Evolutionary conservation across 2,888 invertebrate genomes (phyloP).

Genomic region (Tubulanus polymorphus): DNA sequence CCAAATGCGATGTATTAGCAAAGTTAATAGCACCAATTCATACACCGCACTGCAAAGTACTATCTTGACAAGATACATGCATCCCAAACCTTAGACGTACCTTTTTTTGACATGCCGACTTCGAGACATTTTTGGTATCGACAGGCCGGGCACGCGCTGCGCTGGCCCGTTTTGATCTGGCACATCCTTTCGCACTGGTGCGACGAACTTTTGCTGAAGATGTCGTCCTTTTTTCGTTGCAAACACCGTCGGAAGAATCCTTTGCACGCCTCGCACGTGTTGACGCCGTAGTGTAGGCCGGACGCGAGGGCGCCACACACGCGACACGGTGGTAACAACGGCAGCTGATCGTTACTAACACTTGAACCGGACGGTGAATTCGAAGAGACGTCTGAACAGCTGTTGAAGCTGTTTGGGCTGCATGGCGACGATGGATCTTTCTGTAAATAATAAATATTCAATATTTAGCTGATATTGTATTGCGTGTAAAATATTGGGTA

Average conservation of each 20-base stretch:
- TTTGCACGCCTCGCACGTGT: constrained; percentile 48
- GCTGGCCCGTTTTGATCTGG: constrained; percentile 30
- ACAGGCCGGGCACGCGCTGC: constrained; percentile 43
- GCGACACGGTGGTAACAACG: constrained; percentile 37
- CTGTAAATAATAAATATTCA: too few species aligned
- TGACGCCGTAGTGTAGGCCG: constrained; percentile 45
- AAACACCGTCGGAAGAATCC: constrained; percentile 49
- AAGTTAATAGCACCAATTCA: too few species aligned
- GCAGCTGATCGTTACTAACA: too few species aligned
- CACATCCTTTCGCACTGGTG: constrained; percentile 34
- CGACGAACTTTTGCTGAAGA: constrained; percentile 33
- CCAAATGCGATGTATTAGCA: too few species aligned
- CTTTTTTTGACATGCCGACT: constrained; percentile 49
- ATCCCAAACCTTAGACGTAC: constrained; percentile 30
- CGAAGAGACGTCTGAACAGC: too few species aligned
- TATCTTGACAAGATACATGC: too few species aligned
- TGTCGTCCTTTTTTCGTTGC: constrained; percentile 34
- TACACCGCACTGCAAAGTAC: too few species aligned
- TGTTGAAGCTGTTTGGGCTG: too few species aligned
- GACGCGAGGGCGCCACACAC: constrained; percentile 43
- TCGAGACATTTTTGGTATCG: constrained; percentile 41
- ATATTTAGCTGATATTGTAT: too few species aligned
- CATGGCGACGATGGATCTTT: too few species aligned
- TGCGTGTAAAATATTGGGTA: too few species aligned
- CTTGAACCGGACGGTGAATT: too few species aligned